Conservation (phyloP, 2,113 vertebrate genomes). For the Eulemur macaco region DNA sequence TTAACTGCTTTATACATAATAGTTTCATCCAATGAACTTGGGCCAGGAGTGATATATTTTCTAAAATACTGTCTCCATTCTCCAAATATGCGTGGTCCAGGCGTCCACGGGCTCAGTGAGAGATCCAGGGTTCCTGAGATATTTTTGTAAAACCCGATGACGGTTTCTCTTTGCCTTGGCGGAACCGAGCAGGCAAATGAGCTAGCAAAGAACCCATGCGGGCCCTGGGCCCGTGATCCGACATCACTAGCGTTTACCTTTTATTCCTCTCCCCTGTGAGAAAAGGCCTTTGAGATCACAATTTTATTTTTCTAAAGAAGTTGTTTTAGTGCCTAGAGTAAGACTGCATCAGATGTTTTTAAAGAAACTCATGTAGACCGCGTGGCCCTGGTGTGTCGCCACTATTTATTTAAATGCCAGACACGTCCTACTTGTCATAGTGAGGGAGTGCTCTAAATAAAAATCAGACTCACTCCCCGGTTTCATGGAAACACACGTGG, state of each 20-base stretch:
- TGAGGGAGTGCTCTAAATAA: neutral
- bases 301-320: slow-evolving; percentile 55
- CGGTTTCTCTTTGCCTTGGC: neutral
- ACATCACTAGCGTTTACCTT: neutral
- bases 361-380: neutral
- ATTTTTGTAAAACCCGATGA: neutral
- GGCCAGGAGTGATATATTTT: slow-evolving; percentile 38
- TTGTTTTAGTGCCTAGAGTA: slow-evolving; percentile 47
- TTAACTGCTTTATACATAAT: slow-evolving; percentile 53
- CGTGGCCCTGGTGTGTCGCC: neutral
- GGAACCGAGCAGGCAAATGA: neutral
- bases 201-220: neutral
- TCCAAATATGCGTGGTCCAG: neutral
- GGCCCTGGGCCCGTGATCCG: neutral
- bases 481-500: neutral
- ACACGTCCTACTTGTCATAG: neutral
- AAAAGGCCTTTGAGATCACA: slow-evolving; percentile 61
- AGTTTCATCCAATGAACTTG: neutral
- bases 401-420: neutral
- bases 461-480: neutral
- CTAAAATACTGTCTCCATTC: neutral
- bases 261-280: neutral
- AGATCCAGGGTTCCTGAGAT: neutral
- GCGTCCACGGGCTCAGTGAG: neutral
- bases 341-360: neutral